Percentiles rank a stretch among this genome's conserved stretches.
phyloP scores from a whole-genome alignment of 2,888 invertebrate species.

The Chloromyia formosa region DNA sequence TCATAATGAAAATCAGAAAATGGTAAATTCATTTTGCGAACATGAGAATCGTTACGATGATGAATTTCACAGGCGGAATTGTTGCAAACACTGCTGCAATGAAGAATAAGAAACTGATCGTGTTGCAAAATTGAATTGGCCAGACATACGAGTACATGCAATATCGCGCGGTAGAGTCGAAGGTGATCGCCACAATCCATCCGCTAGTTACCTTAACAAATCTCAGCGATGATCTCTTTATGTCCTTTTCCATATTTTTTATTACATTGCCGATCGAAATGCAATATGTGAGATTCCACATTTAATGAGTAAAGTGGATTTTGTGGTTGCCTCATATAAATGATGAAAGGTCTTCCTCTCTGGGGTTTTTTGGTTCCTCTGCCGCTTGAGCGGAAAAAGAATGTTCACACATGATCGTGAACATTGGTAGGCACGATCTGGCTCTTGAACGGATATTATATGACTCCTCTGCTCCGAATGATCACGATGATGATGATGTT shows the following conservation, averaged over 20 bases:
- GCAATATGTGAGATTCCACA: no score
- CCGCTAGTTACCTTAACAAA: background rate
- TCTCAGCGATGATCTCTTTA: background rate
- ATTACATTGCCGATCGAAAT: background rate
- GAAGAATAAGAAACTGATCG: background rate
- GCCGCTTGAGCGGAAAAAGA: background rate
- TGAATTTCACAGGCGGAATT: background rate
- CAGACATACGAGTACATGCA: background rate
- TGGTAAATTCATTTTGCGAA: background rate
- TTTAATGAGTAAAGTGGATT: constrained; percentile 17
- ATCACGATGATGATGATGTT: constrained; percentile 13
- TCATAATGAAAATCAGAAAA: background rate
- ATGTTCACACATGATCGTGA: constrained; percentile 26
- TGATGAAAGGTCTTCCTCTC: background rate
- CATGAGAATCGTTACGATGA: constrained; percentile 20
- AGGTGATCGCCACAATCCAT: constrained; percentile 31
- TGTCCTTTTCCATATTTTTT: constrained; percentile 15
- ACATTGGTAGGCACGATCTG: constrained; percentile 19
- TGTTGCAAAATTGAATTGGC: background rate
- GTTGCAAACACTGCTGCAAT: background rate
- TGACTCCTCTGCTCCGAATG: no score
- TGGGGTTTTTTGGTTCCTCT: background rate
- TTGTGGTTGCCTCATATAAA: background rate
- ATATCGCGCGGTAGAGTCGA: background rate
- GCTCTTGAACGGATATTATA: no score